Evolutionary conservation across 2,888 invertebrate species (phyloP), one percentile per base, ranked within the genome.

Genomic region (Oscheius sp.): DNA sequence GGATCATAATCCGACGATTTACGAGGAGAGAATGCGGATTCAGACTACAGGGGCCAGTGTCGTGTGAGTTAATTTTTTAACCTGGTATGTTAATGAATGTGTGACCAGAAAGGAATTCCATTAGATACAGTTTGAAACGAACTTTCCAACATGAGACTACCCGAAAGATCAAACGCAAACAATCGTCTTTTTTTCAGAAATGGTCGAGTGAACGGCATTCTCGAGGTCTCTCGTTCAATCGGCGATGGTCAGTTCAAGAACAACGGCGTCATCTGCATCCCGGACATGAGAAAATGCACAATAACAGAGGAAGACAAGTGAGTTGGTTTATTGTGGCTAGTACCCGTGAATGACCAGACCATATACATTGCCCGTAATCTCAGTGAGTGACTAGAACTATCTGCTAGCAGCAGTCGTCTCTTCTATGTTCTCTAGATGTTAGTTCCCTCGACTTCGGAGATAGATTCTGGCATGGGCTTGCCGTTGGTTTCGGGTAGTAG

Each of bases 221-320:
- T 92, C 70, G 92, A 92, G 85, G 91, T 92, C 48, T 91, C 91
- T 1, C 86, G 91, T 29, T 91, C 91, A 2, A 89, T 92, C 50
- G 92, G 92, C 10, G 92, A 92, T 84, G 91, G 91, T 1, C 91
- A 90, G 55, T 91, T 90, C 85, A 92, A 92, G 82, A 90, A 90
- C 10, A 88, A 89, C 73, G 91, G 92, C n/a, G 89, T 92, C 33
- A 89, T 88, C 7, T 90, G 90, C 84, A 75, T 90, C 10, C 91
- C 92, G 4, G 91, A 91, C 81, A 86, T 92, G 57, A 91, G 90
- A 79, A 89, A 90, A 76, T 90, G 91, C 84, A 89, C 90, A 75
- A 84, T 91, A 0, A 90, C 90, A 13, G 86, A 87, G 13, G 85
- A 90, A 77, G 91, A 91, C 82, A 89, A 88, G 91, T 91, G 75